Conservation (phyloP, 2,888 invertebrate genomes). For the Lacanobia wlatinum region DNA sequence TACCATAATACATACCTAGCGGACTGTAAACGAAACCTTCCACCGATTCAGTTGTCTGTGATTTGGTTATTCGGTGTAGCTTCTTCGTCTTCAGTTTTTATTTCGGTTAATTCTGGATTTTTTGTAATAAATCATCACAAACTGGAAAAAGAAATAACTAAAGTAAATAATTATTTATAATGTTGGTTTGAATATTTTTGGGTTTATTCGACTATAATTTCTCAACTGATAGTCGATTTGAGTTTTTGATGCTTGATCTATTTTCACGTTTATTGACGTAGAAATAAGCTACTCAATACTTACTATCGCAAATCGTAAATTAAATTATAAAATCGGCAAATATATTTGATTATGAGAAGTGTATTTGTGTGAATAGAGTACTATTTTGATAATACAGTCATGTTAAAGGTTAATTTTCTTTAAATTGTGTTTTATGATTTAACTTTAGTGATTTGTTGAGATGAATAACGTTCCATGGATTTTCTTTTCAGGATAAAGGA, state of each 20-base stretch:
- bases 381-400: constrained; percentile 62
- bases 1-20: no score
- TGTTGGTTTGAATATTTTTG: neutral
- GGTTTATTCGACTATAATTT: constrained; percentile 29
- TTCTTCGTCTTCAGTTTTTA: no score
- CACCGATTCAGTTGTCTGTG: no score
- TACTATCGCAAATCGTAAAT: constrained; percentile 35
- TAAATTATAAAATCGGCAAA: constrained; percentile 29
- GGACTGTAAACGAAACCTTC: no score
- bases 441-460: neutral
- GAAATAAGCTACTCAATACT: constrained; percentile 45
- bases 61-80: no score
- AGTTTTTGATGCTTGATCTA: constrained; percentile 33
- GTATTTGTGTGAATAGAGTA: constrained; percentile 64
- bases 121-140: neutral
- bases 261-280: constrained; percentile 53
- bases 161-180: neutral
- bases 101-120: neutral
- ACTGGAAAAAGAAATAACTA: neutral
- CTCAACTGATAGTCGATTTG: constrained; percentile 30
- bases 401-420: constrained; percentile 77
- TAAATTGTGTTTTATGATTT: constrained; percentile 1
- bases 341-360: constrained; percentile 68
- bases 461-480: constrained; percentile 37
- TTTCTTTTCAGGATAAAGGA: constrained; percentile 93